Base-by-base conservation (phyloP, 2,888 invertebrate species). In the Epistrophe eligans region DNA sequence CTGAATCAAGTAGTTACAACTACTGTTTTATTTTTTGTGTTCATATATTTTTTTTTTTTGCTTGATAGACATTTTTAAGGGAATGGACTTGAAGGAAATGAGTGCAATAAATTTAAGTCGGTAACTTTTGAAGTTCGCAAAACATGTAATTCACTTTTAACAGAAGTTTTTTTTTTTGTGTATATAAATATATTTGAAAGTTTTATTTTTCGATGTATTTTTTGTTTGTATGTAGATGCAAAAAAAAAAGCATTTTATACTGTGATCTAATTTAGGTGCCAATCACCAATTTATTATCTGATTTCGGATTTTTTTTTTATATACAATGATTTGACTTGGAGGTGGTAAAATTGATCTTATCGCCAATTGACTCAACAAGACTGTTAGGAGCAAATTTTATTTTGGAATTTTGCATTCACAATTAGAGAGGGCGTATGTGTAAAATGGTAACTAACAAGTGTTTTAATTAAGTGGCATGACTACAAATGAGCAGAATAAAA, bases 31-130 rank as follows among this genome's bases (percentile, higher is more conserved):
- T 19, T 45, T 38, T 19, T 10, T 10, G 32, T 40, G 3, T 32
- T 13, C 6, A 35, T 17, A 2, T n/a, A 35, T 45, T 8, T 70
- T n/a, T 50, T 7, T 38, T 10, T 28, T 38, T 8, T n/a, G 7
- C 7, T 71, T 76, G 77, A 71, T 71, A 24, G 77, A 82, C 64
- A 48, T 57, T 32, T 82, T 64, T 64, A 64, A 82, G 77, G 72
- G 77, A 77, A 72, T 58, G 66, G 50, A 52, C 7, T 58, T 72
- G 71, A 82, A 66, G 50, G 57, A 43, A 77, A 82, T 82, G 48
- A 43, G 19, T 40, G 64, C 32, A 64, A 82, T 66, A 72, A 72
- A 77, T 82, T 71, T 72, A 15, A 9, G 52, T 66, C 77, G 77
- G 82, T 24, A 5, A 40, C 66, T 50, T 72, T 67, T 82, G 82